Percentiles rank a stretch among this genome's conserved stretches.
These are phyloP conservation scores for Acanthoscelides obtectus DNA, from an alignment of 2,888 invertebrate genomes.

Conservation along the genomic window DNA sequence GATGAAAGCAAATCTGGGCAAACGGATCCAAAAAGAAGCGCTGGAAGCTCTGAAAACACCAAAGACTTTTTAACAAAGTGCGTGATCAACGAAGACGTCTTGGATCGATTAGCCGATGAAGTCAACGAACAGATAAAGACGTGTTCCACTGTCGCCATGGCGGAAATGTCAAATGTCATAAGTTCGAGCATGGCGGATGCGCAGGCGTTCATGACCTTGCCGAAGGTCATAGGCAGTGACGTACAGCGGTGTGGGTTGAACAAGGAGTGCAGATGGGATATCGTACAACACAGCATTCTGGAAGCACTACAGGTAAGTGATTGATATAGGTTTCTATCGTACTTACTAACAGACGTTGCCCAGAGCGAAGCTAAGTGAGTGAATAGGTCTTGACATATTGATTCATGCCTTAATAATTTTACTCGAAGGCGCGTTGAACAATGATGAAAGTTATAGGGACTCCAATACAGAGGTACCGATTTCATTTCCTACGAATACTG, in stretches of 20 bases:
- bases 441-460: too few species aligned
- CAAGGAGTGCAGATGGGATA: slow-evolving; percentile 15
- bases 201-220: slow-evolving; percentile 24
- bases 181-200: slow-evolving; percentile 21
- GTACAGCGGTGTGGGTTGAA: slow-evolving; percentile 20
- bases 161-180: slow-evolving; percentile 23
- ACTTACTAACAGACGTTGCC: too few species aligned
- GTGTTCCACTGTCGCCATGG: slow-evolving; percentile 20
- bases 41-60: background rate
- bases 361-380: too few species aligned
- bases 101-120: slow-evolving; percentile 6
- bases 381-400: too few species aligned
- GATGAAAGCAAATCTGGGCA: background rate
- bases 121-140: slow-evolving; percentile 22
- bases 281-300: slow-evolving; percentile 20
- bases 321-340: too few species aligned
- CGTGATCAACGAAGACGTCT: background rate
- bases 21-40: background rate
- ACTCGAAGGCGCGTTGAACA: too few species aligned
- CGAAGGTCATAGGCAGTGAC: slow-evolving; percentile 19
- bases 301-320: slow-evolving; percentile 19
- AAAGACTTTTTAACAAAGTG: background rate
- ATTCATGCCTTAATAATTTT: too few species aligned
- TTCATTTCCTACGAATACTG: too few species aligned
- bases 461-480: too few species aligned